phyloP scores from a whole-genome alignment of 2,888 invertebrate genomes.

The Pecten maximus region DNA sequence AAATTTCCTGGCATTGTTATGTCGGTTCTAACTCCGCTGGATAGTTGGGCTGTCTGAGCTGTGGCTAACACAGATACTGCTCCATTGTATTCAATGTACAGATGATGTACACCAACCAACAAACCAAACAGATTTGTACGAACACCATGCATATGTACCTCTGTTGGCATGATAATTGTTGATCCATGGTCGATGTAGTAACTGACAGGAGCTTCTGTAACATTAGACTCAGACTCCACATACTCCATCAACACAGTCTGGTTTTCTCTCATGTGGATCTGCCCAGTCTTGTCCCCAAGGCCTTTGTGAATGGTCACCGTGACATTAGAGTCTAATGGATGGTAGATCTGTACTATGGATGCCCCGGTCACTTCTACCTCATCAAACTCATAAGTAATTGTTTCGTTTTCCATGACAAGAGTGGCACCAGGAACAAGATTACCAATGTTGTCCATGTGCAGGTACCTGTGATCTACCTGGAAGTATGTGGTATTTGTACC shows the following conservation, averaged over 20 bases:
- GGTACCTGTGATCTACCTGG: slow-evolving; percentile 66
- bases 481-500: slow-evolving; percentile 68
- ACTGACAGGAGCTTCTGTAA: slow-evolving; percentile 74
- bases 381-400: slow-evolving; percentile 68
- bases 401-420: slow-evolving; percentile 69
- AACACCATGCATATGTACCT: slow-evolving; percentile 72
- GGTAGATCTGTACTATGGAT: slow-evolving; percentile 67
- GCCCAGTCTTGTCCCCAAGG: slow-evolving; percentile 73
- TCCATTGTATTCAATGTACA: slow-evolving; percentile 70
- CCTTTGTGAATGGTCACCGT: slow-evolving; percentile 65
- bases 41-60: slow-evolving; percentile 69
- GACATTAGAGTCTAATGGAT: slow-evolving; percentile 58
- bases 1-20: slow-evolving; percentile 71
- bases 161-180: slow-evolving; percentile 72
- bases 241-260: slow-evolving; percentile 69
- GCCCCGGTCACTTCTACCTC: slow-evolving; percentile 70
- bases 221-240: slow-evolving; percentile 69
- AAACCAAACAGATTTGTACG: slow-evolving; percentile 69
- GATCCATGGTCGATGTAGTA: slow-evolving; percentile 70
- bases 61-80: slow-evolving; percentile 65
- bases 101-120: slow-evolving; percentile 70
- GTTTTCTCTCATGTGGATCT: slow-evolving; percentile 66
- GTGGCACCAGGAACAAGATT: slow-evolving; percentile 67
- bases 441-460: slow-evolving; percentile 72
- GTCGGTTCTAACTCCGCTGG: slow-evolving; percentile 61